Evolutionary conservation across 2,888 invertebrate genomes (phyloP).

Genomic region (Neuroscelio doddi): DNA sequence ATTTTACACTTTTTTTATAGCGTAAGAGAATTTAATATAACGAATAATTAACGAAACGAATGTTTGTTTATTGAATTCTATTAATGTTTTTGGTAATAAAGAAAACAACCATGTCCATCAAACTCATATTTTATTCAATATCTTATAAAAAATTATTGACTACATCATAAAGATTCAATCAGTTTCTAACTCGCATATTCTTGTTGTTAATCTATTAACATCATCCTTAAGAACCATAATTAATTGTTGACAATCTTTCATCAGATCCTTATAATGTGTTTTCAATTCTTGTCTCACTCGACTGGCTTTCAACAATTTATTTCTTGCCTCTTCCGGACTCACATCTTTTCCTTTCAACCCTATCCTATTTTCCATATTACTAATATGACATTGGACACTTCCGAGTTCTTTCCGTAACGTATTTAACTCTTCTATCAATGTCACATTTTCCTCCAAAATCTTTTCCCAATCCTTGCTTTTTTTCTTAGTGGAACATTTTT

Average conservation of each 20-base stretch:
- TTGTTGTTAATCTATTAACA: too few species aligned
- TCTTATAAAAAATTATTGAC: too few species aligned
- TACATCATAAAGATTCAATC: too few species aligned
- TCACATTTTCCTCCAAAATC: conserved; percentile 81
- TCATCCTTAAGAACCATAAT: conserved; percentile 72
- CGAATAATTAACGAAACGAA: too few species aligned
- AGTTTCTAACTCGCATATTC: too few species aligned
- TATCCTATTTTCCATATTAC: conserved; percentile 82
- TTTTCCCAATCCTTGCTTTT: conserved; percentile 58
- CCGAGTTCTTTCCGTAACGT: conserved; percentile 81
- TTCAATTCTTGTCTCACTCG: conserved; percentile 77
- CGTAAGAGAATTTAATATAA: too few species aligned
- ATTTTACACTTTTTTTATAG: too few species aligned
- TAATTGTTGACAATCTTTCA: conserved; percentile 70
- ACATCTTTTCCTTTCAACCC: conserved; percentile 77
- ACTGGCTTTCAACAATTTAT: conserved; percentile 77
- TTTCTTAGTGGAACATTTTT: conserved; percentile 20
- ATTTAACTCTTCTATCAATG: conserved; percentile 85
- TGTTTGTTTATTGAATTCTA: too few species aligned
- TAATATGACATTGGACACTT: conserved; percentile 77
- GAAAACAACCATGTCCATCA: too few species aligned
- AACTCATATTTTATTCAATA: too few species aligned
- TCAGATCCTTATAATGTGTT: conserved; percentile 72
- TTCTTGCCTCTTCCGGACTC: conserved; percentile 77
- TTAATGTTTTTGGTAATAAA: too few species aligned